phyloP scores from a whole-genome alignment of 2,888 invertebrate species.

The Xestia xanthographa region DNA sequence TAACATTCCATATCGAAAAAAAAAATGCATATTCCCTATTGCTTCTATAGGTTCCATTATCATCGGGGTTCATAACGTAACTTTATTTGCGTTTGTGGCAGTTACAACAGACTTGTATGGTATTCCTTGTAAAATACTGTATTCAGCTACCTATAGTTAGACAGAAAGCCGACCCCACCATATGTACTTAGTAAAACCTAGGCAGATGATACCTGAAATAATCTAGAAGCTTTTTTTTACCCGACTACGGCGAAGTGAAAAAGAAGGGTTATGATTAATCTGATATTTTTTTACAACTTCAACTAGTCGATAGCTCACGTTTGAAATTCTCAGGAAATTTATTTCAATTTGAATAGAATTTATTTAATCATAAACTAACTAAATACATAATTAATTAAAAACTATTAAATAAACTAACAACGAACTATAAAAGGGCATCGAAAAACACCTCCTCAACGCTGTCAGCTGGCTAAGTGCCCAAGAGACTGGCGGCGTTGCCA shows the following conservation, averaged over 20 bases:
- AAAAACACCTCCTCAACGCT: not conserved
- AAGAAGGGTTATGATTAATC: too few species aligned
- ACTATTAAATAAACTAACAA: not conserved
- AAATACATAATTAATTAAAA: too few species aligned
- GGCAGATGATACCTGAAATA: not conserved
- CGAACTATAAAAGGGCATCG: not conserved
- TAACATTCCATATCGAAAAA: too few species aligned
- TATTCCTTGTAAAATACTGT: not conserved
- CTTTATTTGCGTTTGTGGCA: not conserved
- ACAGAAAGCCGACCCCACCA: not conserved
- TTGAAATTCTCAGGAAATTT: not conserved
- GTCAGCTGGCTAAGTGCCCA: not conserved
- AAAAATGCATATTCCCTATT: too few species aligned
- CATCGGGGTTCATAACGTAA: not conserved
- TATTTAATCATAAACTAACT: too few species aligned
- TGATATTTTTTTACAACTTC: not conserved
- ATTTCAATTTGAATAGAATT: too few species aligned
- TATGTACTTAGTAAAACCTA: not conserved
- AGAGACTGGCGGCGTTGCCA: not conserved
- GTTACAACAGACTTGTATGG: not conserved
- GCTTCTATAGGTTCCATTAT: not conserved
- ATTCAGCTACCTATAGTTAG: not conserved
- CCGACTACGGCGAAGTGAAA: too few species aligned
- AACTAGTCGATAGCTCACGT: too few species aligned
- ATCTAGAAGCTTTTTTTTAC: not conserved